A percentile compares a stretch with the other conserved stretches of the same genome.
Conservation (phyloP, 2,888 invertebrate species). For the Tipula vernalis region DNA sequence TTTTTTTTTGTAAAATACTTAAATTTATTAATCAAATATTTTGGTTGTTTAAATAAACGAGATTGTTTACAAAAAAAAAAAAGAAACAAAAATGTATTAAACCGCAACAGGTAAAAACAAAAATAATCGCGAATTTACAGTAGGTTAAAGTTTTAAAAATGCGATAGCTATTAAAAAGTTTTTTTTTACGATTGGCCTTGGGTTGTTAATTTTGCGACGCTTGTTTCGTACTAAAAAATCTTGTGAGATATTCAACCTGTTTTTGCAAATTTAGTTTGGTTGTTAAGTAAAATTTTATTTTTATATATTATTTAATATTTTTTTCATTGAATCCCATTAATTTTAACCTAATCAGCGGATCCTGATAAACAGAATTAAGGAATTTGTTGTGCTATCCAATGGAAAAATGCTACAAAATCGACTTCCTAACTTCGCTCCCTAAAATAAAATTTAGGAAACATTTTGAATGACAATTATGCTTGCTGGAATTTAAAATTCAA, state of each 20-base stretch:
- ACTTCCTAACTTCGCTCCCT: too few relatives aligned
- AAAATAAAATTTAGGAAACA: too few relatives aligned
- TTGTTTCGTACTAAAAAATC: not conserved
- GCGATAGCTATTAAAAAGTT: not conserved
- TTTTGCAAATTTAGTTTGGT: not conserved
- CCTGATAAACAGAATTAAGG: not conserved
- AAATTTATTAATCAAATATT: not conserved
- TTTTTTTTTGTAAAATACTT: not conserved
- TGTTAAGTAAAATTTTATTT: not conserved
- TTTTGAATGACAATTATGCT: too few relatives aligned
- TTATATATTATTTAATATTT: too few relatives aligned
- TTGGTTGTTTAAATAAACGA: not conserved
- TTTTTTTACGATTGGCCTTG: not conserved
- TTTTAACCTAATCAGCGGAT: not conserved
- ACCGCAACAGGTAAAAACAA: not conserved
- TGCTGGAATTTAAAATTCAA: too few relatives aligned
- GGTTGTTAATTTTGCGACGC: not conserved
- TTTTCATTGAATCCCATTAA: too few relatives aligned
- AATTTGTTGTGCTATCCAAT: too few relatives aligned
- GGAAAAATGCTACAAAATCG: too few relatives aligned
- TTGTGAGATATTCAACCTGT: not conserved
- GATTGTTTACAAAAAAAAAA: not conserved
- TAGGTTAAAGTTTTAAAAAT: not conserved
- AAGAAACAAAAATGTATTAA: not conserved
- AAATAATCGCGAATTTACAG: not conserved